These are phyloP conservation scores for Cataglyphis rosenhaueri DNA, from an alignment of 2,888 invertebrate genomes.

Conservation along the genomic window DNA sequence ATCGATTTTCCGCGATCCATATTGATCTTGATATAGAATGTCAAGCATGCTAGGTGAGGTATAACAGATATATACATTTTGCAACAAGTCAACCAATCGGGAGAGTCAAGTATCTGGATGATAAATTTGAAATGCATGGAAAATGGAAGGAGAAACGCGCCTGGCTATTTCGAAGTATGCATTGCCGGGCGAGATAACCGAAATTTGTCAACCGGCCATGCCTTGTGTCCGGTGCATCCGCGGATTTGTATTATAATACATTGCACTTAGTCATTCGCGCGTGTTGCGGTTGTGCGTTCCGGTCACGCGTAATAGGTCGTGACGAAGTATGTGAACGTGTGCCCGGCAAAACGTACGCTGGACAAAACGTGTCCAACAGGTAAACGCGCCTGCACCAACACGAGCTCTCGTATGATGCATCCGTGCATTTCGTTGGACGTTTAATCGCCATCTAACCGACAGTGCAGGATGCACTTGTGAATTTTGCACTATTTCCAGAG, in stretches of 20 bases:
- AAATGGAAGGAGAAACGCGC: slow-evolving; percentile 14
- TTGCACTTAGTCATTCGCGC: slow-evolving; percentile 36
- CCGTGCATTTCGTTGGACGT: not conserved
- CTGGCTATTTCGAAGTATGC: slow-evolving; percentile 22
- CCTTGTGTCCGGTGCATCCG: slow-evolving; percentile 63
- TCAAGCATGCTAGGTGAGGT: not conserved
- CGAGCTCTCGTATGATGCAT: not conserved
- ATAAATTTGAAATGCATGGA: slow-evolving; percentile 45
- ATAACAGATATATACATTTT: not conserved
- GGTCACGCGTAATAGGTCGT: slow-evolving; percentile 1
- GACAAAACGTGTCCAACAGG: slow-evolving; percentile 46
- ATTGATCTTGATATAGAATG: slow-evolving; percentile 4
- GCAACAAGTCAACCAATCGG: not conserved
- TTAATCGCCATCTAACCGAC: slow-evolving; percentile 21
- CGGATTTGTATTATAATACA: slow-evolving; percentile 64
- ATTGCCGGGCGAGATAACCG: slow-evolving; percentile 45
- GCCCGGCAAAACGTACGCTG: not conserved
- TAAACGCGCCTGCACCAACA: slow-evolving; percentile 20
- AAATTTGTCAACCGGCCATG: slow-evolving; percentile 62
- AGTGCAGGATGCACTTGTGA: slow-evolving; percentile 13
- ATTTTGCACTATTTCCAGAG: not conserved
- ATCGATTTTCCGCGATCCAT: slow-evolving; percentile 2
- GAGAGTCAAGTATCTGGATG: not conserved
- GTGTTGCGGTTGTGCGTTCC: not conserved
- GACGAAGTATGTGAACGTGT: slow-evolving; percentile 13